phyloP scores from a whole-genome alignment of 2,888 invertebrate species.

The Spodoptera exigua region DNA sequence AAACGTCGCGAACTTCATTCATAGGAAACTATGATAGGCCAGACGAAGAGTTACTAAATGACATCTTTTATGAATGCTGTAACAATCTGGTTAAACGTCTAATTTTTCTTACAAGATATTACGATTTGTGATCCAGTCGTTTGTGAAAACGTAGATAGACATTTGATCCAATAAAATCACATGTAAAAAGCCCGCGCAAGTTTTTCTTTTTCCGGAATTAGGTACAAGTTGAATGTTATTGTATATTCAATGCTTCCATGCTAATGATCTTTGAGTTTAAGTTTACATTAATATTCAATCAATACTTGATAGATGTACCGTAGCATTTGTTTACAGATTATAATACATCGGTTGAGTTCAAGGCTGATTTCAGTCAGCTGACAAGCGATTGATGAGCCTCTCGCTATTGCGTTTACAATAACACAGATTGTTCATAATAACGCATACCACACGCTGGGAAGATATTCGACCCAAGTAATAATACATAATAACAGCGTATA shows the following conservation, averaged over 20 bases:
- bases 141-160: too few species aligned
- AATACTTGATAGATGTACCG: slow-evolving; percentile 22
- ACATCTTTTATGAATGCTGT: too few species aligned
- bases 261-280: too few species aligned
- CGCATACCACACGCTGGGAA: slow-evolving; percentile 26
- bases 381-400: slow-evolving; percentile 15
- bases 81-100: too few species aligned
- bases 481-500: slow-evolving; percentile 33
- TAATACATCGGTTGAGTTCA: slow-evolving; percentile 36
- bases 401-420: slow-evolving; percentile 18
- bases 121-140: too few species aligned
- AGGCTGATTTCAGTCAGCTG: slow-evolving; percentile 32
- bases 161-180: too few species aligned
- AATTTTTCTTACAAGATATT: too few species aligned
- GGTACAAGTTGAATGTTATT: too few species aligned
- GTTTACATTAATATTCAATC: slow-evolving; percentile 8
- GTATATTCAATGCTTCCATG: too few species aligned
- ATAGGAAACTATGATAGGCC: slow-evolving; percentile 4
- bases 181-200: too few species aligned
- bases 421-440: slow-evolving; percentile 19
- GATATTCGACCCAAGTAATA: slow-evolving; percentile 33
- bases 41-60: too few species aligned
- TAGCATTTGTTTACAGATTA: slow-evolving; percentile 6
- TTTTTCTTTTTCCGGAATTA: too few species aligned
- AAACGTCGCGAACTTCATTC: slow-evolving; percentile 39